These are phyloP conservation scores for Scaptomyza montana DNA, from an alignment of 1,140 invertebrate species.

Conservation along the genomic window DNA sequence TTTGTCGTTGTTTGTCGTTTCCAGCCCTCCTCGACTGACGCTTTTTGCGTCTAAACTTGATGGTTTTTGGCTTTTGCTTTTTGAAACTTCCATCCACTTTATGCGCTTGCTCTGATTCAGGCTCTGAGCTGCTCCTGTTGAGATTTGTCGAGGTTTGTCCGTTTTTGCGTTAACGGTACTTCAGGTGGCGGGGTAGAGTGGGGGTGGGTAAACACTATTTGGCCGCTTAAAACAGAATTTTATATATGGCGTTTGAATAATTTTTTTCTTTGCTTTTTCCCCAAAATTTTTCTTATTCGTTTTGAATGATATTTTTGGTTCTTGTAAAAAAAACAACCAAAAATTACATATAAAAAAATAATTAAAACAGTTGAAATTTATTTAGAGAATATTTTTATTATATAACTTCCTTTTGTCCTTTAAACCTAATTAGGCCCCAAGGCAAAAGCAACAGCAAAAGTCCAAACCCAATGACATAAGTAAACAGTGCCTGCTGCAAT, in stretches of 20 bases:
- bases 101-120: not conserved
- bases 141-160: slow-evolving; percentile 66
- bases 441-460: slow-evolving; percentile 19
- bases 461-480: not conserved
- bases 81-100: slow-evolving; percentile 13
- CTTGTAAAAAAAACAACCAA: slow-evolving; percentile 19
- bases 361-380: too few species aligned
- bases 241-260: slow-evolving; percentile 35
- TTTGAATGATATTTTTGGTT: slow-evolving; percentile 23
- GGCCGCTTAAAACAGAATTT: slow-evolving; percentile 69
- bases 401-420: too few species aligned
- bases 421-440: slow-evolving; percentile 30
- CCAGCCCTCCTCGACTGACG: not conserved
- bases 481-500: slow-evolving; percentile 4
- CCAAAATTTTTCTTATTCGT: slow-evolving; percentile 8
- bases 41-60: slow-evolving; percentile 31
- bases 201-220: slow-evolving; percentile 39
- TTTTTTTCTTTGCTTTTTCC: slow-evolving; percentile 11
- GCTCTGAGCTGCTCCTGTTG: slow-evolving; percentile 6
- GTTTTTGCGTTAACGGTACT: slow-evolving; percentile 26
- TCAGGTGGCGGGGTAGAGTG: not conserved
- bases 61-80: slow-evolving; percentile 31
- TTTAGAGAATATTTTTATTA: too few species aligned
- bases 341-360: too few species aligned
- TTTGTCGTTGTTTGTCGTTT: slow-evolving; percentile 11